These are phyloP conservation scores for Oreochromis tanganicae DNA, from an alignment of 2,113 vertebrate species.

Conservation along the genomic window DNA sequence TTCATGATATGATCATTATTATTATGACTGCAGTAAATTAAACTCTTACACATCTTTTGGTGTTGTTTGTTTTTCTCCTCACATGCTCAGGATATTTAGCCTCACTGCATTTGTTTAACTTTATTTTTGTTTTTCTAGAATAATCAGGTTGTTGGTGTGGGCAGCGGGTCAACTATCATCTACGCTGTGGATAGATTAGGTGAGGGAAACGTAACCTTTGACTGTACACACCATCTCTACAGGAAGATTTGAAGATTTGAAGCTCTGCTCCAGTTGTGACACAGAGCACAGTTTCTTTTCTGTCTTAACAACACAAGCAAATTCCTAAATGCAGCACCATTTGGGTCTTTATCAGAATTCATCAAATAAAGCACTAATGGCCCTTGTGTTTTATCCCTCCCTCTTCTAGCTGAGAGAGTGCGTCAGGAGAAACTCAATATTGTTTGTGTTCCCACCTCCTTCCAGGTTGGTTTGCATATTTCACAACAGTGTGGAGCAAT, in stretches of 20 bases:
- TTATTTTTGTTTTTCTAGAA: conserved; percentile 67
- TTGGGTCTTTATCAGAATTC: background rate
- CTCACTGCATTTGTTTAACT: background rate
- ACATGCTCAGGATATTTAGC: background rate
- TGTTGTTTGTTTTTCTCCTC: background rate
- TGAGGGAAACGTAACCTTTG: conserved; percentile 48
- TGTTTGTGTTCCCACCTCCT: conserved; percentile 91
- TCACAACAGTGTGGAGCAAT: background rate
- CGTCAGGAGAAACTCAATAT: conserved; percentile 89
- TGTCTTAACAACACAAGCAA: background rate
- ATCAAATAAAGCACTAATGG: background rate
- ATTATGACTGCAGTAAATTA: background rate
- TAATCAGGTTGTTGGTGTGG: conserved; percentile 93
- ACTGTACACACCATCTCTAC: background rate
- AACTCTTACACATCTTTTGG: background rate
- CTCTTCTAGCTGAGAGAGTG: conserved; percentile 83
- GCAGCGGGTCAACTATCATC: conserved; percentile 94
- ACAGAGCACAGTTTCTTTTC: background rate
- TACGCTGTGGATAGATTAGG: conserved; percentile 91
- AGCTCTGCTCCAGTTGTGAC: background rate
- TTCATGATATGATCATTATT: background rate
- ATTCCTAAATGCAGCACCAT: background rate
- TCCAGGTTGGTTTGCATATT: conserved; percentile 78
- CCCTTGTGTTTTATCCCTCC: background rate
- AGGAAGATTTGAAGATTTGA: background rate